Conservation (phyloP, 2,888 invertebrate species). For the Drosophila affinis region DNA sequence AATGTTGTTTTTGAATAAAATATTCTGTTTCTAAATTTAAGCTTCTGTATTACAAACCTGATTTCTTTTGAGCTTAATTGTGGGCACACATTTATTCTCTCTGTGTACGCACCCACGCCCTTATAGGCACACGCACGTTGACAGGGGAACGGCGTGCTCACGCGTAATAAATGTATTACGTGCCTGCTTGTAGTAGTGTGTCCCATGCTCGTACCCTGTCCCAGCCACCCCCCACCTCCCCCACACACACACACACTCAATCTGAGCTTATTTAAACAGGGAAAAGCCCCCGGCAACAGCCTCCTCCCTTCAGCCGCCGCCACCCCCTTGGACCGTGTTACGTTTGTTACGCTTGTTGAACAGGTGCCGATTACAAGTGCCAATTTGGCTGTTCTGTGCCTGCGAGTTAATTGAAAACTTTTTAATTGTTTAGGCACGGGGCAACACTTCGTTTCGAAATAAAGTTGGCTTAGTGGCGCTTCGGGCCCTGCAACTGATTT, state of each 20-base stretch:
- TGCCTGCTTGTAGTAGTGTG: conserved; percentile 44
- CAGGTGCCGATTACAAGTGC: conserved; percentile 78
- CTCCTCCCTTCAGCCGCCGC: conserved; percentile 12
- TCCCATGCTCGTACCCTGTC: not conserved
- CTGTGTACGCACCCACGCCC: conserved; percentile 20
- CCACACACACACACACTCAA: not conserved
- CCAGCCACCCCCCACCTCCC: not conserved
- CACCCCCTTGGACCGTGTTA: not conserved
- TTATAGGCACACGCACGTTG: conserved; percentile 9
- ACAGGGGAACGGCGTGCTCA: conserved; percentile 56
- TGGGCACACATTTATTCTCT: not conserved
- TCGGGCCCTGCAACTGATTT: conserved; percentile 60
- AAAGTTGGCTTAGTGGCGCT: conserved; percentile 55
- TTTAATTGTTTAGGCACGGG: conserved; percentile 67
- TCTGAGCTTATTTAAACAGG: conserved; percentile 36
- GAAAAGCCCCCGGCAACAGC: conserved; percentile 17
- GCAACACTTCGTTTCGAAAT: conserved; percentile 46
- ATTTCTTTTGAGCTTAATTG: not conserved
- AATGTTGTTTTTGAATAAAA: too few relatives aligned
- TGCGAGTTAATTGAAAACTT: conserved; percentile 76
- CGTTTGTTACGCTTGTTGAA: conserved; percentile 69
- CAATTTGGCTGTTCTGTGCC: conserved; percentile 58
- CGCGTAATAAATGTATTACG: conserved; percentile 77
- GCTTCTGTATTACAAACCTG: too few relatives aligned
- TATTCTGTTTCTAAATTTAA: too few relatives aligned